Conservation (phyloP, 2,888 invertebrate genomes). For the Nomada ferruginata region DNA sequence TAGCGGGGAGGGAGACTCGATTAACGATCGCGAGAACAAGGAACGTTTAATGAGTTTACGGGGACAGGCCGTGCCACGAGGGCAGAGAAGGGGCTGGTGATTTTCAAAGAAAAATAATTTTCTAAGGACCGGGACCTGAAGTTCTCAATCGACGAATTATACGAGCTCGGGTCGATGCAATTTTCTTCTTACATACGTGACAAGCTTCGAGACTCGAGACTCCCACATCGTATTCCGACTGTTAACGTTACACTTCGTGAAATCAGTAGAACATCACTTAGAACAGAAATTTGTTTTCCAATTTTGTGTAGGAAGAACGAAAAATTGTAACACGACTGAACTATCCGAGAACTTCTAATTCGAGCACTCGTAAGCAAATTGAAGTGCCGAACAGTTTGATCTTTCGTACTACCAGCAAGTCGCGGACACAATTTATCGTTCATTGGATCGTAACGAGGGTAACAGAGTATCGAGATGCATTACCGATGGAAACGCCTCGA, state of each 20-base stretch:
- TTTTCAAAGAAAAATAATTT: constrained; percentile 83
- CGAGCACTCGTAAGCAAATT: too few species aligned
- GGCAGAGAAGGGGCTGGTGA: constrained; percentile 77
- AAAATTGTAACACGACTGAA: too few species aligned
- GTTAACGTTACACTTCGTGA: too few species aligned
- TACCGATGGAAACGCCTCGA: neutral
- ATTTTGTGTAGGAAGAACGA: too few species aligned
- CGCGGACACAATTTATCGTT: neutral
- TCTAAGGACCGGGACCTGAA: constrained; percentile 75
- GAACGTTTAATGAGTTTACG: constrained; percentile 82
- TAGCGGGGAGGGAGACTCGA: constrained; percentile 52
- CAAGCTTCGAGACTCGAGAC: constrained; percentile 11
- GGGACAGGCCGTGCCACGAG: constrained; percentile 48
- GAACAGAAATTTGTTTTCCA: too few species aligned
- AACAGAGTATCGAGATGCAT: neutral
- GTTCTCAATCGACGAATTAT: constrained; percentile 64
- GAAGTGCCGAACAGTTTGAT: too few species aligned
- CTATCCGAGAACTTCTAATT: too few species aligned
- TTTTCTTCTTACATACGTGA: constrained; percentile 46
- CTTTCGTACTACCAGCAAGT: neutral
- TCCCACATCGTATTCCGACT: neutral
- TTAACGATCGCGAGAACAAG: constrained; percentile 81
- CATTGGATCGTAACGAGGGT: neutral
- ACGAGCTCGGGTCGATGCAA: constrained; percentile 37
- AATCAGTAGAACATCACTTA: too few species aligned